Evolutionary conservation across 2,888 invertebrate species (phyloP), one percentile per base, ranked within the genome.

Genomic region (Kuschelorhynchus macadamiae): DNA sequence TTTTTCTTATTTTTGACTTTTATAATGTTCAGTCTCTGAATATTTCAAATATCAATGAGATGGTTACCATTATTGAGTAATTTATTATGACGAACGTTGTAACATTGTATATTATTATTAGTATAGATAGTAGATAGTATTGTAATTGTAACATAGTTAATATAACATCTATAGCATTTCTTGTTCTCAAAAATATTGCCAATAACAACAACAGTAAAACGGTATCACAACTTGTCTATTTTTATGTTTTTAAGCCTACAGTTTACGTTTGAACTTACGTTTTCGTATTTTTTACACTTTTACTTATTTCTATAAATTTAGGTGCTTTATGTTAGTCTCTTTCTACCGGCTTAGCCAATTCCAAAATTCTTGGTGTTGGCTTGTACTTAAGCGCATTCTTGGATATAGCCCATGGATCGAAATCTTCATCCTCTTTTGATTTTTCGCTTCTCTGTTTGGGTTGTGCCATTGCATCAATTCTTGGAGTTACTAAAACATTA

Each of bases 311-410:
- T n/a, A 52, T 17, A 2, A 32, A 30, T 32, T 17, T 18, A 12
- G 5, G 2, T 30, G 30, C 18, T 16, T 17, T 1, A 18, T 44
- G n/a, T 71, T 74, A 76, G 8, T 76, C 74, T 70, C 80, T 61
- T 67, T 80, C 79, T 32, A 66, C 67, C 1, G 86, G 87, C 71
- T 84, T 83, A 0, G 87, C 84, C 56, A 87, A 72, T 71, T 86
- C 84, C 20, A 81, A 74, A 36, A 85, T 84, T 65, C 87, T 83
- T 1, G 81, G 72, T 0, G 85, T 79, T 5, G 85, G 73, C 68
- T 84, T 84, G 62, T 85, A 86, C 70, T 85, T 87, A n/a, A 87
- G 77, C 0, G 87, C 87, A 61, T 82, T 83, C 9, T 82, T 82
- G 0, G 84, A 80, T 16, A 87, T 84, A 1, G 79, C 77, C 71